Conservation (phyloP, 2,888 invertebrate genomes). For the Catocala fraxini region DNA sequence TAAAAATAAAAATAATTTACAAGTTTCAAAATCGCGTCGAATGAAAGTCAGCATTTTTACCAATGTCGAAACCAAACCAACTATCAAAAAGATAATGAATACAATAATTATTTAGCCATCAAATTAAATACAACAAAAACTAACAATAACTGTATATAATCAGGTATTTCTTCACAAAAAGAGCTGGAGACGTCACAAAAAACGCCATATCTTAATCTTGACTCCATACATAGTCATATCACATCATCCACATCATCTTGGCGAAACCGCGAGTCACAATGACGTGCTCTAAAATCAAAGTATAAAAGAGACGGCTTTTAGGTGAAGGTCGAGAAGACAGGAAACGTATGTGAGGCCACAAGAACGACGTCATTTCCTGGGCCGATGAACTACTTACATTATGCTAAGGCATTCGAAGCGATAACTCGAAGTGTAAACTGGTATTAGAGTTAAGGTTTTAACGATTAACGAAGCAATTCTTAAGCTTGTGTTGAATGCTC, state of each 20-base stretch:
- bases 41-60: no score
- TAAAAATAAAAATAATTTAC: no score
- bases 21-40: no score
- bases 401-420: constrained; percentile 63
- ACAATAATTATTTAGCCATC: no score
- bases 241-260: constrained; percentile 1
- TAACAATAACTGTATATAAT: no score
- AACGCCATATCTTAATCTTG: background rate
- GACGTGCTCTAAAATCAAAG: constrained; percentile 33
- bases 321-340: constrained; percentile 81
- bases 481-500: constrained; percentile 45
- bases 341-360: constrained; percentile 68
- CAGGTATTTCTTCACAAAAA: background rate
- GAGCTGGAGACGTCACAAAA: background rate
- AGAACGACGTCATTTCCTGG: constrained; percentile 78
- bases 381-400: constrained; percentile 68
- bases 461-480: constrained; percentile 63
- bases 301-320: constrained; percentile 59
- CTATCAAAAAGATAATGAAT: no score
- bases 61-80: no score
- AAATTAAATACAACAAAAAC: no score
- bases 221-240: background rate
- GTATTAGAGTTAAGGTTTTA: constrained; percentile 58
- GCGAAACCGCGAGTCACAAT: constrained; percentile 15
- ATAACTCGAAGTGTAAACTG: constrained; percentile 70